Evolutionary conservation across 2,797 vertebrate species (phyloP).

Genomic region (Sparus aurata): DNA sequence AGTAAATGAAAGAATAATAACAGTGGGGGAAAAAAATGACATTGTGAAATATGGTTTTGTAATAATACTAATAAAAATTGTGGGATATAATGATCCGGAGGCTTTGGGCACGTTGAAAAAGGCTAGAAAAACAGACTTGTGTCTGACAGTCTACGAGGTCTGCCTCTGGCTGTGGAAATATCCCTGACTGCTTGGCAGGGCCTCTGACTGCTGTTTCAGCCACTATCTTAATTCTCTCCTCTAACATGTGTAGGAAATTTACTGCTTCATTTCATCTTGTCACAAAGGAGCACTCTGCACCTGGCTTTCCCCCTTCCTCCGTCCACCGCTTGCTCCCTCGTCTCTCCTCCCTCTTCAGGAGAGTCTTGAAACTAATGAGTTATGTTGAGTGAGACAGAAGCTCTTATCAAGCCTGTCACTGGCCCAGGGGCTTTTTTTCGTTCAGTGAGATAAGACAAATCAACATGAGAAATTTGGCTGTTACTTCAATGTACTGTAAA

Average conservation of each 20-base stretch:
- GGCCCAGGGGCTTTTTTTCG: conserved; percentile 38
- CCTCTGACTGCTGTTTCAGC: conserved; percentile 70
- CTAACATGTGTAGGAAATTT: conserved; percentile 84
- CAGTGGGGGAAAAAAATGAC: conserved; percentile 61
- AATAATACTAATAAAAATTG: conserved; percentile 78
- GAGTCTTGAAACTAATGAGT: conserved; percentile 74
- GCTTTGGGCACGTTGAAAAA: conserved; percentile 68
- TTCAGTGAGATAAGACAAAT: conserved; percentile 48
- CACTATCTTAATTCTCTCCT: conserved; percentile 81
- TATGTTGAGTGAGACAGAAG: conserved; percentile 69
- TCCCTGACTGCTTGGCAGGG: conserved; percentile 71
- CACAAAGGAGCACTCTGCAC: conserved; percentile 79
- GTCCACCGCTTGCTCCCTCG: conserved; percentile 27
- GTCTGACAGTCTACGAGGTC: conserved; percentile 63
- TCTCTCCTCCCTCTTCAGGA: conserved; percentile 54
- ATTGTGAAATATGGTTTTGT: conserved; percentile 80
- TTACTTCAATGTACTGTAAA: conserved; percentile 38
- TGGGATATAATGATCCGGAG: conserved; percentile 74
- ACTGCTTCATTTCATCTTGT: conserved; percentile 81
- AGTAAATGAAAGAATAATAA: conserved; percentile 81
- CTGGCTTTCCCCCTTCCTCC: conserved; percentile 65
- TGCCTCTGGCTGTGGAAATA: conserved; percentile 76
- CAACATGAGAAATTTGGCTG: conserved; percentile 41
- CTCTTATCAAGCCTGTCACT: conserved; percentile 62
- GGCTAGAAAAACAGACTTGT: conserved; percentile 71